Base-by-base conservation (phyloP, 2,797 vertebrate genomes). In the Pseudotriccus pelzelni region DNA sequence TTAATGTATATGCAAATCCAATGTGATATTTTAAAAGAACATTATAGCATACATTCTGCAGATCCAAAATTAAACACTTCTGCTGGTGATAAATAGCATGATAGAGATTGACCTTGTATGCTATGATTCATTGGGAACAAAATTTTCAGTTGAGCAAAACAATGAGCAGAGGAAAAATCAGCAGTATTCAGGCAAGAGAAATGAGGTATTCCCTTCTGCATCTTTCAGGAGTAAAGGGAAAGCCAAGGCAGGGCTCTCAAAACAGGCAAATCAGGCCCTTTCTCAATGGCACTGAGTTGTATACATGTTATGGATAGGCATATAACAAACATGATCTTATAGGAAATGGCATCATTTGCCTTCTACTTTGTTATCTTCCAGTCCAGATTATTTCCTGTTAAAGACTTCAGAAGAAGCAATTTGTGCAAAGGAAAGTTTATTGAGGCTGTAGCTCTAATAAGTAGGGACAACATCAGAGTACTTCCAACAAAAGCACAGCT, bases 1-100 rank as follows among this genome's bases (percentile, higher is more conserved):
- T 87, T 36, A 53, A 12, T 80, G 17, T 43, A 90, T 84, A 66
- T 23, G 13, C 15, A 72, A 32, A 16, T 60, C 62, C 53, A 73
- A 12, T 24, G 44, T 21, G 6, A 23, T 84, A 50, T 75, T 60
- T 58, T 25, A 62, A 18, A 47, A 56, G 3, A 67, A 7, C 60
- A 60, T 62, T 44, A 49, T 9, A 80, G n/a, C 32, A 41, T 7
- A 58, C 15, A 15, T 62, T 52, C 62, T 53, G 24, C 41, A 78
- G 32, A 92, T 66, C 17, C 47, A 88, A 84, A 95, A 89, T 95
- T 83, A 81, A 77, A 66, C 23, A 59, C 39, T 80, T 83, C 22
- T 89, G 30, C 39, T 70, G 30, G 19, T 34, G 32, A 56, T 78
- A 94, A 91, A 75, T 78, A 91, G 12, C 34, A 43, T 0, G 0